These are phyloP conservation scores for Stenichneumon culpator DNA, from an alignment of 2,888 invertebrate species.

Conservation along the genomic window DNA sequence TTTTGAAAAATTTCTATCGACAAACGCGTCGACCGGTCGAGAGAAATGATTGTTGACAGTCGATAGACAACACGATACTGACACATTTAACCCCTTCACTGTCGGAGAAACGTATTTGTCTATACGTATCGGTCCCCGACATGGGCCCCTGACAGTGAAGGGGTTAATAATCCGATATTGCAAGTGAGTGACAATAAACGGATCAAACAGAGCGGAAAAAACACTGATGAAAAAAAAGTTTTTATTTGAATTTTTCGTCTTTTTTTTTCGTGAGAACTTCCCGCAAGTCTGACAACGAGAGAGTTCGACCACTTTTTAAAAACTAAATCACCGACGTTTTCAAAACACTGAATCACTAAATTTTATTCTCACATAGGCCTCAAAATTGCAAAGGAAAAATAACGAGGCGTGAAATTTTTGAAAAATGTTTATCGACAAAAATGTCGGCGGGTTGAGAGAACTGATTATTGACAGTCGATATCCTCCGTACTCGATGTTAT, in stretches of 20 bases:
- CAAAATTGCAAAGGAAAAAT: background rate
- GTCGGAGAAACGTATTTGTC: too few species aligned
- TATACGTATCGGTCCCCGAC: too few species aligned
- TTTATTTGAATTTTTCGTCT: background rate
- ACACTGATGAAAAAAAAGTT: background rate
- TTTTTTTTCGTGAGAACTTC: background rate
- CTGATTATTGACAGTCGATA: background rate
- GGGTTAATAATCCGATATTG: constrained; percentile 56
- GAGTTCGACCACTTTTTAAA: background rate
- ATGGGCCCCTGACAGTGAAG: too few species aligned
- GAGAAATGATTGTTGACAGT: too few species aligned
- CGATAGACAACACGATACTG: background rate
- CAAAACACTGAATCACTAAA: background rate
- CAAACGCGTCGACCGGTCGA: too few species aligned
- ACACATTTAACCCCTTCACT: too few species aligned
- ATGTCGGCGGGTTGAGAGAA: background rate
- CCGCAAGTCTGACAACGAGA: background rate
- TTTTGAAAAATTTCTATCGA: too few species aligned
- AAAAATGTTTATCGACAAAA: background rate
- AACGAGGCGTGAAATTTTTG: background rate
- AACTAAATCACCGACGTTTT: too few species aligned
- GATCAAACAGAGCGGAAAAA: background rate
- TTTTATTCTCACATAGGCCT: background rate
- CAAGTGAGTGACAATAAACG: background rate
- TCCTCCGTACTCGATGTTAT: background rate